These are phyloP conservation scores for Malurus splendens DNA, from an alignment of 2,797 vertebrate species.

Conservation along the genomic window DNA sequence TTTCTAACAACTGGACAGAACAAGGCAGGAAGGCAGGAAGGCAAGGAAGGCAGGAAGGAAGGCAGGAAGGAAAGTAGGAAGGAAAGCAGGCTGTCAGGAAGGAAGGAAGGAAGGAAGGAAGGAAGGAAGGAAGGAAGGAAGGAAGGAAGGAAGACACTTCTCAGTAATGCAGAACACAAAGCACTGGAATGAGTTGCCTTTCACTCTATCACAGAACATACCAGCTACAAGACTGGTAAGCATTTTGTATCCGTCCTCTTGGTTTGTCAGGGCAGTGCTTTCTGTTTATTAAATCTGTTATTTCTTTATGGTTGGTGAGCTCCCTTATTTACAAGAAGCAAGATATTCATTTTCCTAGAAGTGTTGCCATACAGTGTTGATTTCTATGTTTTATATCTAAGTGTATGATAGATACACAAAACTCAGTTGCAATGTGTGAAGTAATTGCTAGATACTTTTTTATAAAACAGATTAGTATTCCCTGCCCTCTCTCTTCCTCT, in stretches of 20 bases:
- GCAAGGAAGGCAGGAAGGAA: no score
- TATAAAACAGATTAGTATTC: not conserved
- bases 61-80: not conserved
- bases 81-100: no score
- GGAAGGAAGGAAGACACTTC: not conserved
- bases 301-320: not conserved
- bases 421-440: not conserved
- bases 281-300: not conserved
- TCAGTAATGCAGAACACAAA: not conserved
- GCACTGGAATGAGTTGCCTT: not conserved
- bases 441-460: not conserved
- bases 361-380: not conserved
- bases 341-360: not conserved
- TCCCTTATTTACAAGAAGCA: not conserved
- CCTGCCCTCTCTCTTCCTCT: not conserved
- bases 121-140: not conserved
- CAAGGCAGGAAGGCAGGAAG: fast-evolving
- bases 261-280: not conserved
- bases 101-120: not conserved
- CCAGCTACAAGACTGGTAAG: not conserved
- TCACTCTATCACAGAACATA: not conserved
- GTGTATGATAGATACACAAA: not conserved
- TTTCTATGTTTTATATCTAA: not conserved
- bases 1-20: not conserved
- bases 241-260: not conserved